Percentiles rank a stretch among this genome's conserved stretches.
phyloP scores from a whole-genome alignment of 2,113 vertebrate genomes.

The Hydrolagus affinis region DNA sequence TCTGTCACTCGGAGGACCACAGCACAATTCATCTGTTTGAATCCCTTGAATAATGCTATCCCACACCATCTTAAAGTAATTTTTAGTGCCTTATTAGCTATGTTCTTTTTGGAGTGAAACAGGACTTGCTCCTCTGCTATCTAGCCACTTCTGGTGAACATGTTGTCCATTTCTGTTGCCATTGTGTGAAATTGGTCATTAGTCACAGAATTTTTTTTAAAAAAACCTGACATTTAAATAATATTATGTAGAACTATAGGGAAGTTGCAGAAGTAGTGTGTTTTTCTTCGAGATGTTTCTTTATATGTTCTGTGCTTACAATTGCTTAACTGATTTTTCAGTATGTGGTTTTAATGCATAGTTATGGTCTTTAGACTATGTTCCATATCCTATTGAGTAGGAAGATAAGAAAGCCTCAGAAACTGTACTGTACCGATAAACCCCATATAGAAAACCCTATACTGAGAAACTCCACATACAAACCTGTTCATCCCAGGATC shows the following conservation, averaged over 20 bases:
- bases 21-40: background rate
- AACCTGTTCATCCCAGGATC: too few relatives aligned
- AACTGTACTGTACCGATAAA: background rate
- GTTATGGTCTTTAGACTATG: background rate
- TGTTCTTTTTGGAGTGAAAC: background rate
- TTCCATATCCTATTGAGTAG: background rate
- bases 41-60: background rate
- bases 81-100: slow-evolving; percentile 26
- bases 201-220: background rate
- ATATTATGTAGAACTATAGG: background rate
- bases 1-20: background rate
- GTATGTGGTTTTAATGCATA: background rate
- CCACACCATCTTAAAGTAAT: slow-evolving; percentile 9
- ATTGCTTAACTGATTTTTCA: background rate
- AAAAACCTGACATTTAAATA: background rate
- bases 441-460: background rate
- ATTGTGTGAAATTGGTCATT: background rate
- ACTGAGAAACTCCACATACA: too few relatives aligned
- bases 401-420: background rate
- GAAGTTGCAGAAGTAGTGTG: background rate
- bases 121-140: background rate
- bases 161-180: background rate
- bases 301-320: background rate
- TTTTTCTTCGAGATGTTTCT: slow-evolving; percentile 20
- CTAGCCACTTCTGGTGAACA: slow-evolving; percentile 1